Conservation (phyloP, 2,888 invertebrate species). For the Stenotaenia linearis region DNA sequence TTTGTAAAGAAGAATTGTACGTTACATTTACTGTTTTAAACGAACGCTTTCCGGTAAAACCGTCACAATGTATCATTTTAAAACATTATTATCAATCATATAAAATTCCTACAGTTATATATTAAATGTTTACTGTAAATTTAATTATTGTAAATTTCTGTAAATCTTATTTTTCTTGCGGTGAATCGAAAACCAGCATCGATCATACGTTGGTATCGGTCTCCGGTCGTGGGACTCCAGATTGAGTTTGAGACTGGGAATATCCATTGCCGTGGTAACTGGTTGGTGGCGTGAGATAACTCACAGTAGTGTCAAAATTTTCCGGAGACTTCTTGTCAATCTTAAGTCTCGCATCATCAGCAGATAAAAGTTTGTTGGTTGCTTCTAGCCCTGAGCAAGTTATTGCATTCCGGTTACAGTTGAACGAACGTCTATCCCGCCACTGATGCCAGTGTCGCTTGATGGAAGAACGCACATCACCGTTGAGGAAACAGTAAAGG, state of each 20-base stretch:
- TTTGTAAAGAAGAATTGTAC: no score
- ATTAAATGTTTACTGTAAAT: no score
- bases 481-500: conserved; percentile 64
- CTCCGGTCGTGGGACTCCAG: not conserved
- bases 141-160: no score
- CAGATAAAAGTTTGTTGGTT: not conserved
- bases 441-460: not conserved
- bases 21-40: no score
- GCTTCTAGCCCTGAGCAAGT: not conserved
- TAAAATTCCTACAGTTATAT: no score
- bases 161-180: no score
- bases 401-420: not conserved
- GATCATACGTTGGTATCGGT: not conserved
- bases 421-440: not conserved
- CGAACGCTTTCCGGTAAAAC: no score
- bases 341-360: not conserved
- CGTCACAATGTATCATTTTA: no score
- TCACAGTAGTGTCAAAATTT: not conserved
- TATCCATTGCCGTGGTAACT: not conserved
- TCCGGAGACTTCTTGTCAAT: not conserved
- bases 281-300: not conserved
- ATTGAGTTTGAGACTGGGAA: not conserved
- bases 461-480: conserved; percentile 53
- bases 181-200: no score
- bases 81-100: no score